Conservation (phyloP, 2,797 vertebrate genomes). For the Phrynocephalus vlangalii region DNA sequence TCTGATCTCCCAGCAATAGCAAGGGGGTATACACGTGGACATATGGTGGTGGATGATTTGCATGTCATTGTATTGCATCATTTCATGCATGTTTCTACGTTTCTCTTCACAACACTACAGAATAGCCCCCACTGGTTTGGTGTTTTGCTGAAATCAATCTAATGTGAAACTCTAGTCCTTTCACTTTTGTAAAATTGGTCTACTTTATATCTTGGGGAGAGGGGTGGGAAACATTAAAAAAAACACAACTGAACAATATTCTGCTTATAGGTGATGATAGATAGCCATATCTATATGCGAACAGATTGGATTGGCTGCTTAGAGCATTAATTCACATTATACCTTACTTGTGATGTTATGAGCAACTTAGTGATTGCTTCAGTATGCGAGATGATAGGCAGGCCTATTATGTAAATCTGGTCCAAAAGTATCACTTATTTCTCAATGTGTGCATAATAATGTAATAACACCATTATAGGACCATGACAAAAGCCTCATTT, state of each 20-base stretch:
- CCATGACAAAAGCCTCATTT: constrained; percentile 41
- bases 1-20: background rate
- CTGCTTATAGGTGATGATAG: constrained; percentile 51
- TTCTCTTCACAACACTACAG: background rate
- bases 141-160: background rate
- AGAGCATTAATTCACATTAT: constrained; percentile 66
- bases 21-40: background rate
- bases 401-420: constrained; percentile 63
- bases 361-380: constrained; percentile 67
- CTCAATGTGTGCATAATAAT: constrained; percentile 27
- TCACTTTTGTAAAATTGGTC: constrained; percentile 27
- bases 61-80: background rate
- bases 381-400: constrained; percentile 70
- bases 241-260: constrained; percentile 30
- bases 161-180: constrained; percentile 31
- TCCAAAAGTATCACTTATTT: constrained; percentile 65
- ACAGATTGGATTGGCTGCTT: constrained; percentile 67
- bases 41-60: no score
- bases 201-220: constrained; percentile 20
- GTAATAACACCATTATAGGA: constrained; percentile 19
- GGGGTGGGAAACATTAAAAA: background rate
- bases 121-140: fast-evolving
- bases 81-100: background rate
- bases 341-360: constrained; percentile 72
- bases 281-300: constrained; percentile 46